Percentiles rank a stretch among this genome's conserved stretches.
phyloP scores from a whole-genome alignment of 2,797 vertebrate species.

The Coregonus suidteri region DNA sequence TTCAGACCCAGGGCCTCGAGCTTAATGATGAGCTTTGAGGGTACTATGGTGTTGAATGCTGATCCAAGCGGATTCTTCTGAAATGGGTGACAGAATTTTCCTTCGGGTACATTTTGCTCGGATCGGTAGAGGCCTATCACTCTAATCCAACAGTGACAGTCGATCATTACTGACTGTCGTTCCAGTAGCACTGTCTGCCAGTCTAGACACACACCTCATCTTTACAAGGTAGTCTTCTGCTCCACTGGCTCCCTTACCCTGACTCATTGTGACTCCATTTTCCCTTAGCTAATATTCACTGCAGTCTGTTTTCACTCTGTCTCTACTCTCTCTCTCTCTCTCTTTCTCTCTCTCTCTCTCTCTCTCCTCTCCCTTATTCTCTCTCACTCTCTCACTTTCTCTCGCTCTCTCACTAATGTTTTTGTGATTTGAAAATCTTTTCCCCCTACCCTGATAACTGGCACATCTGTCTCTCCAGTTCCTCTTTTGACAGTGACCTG shows the following conservation, averaged over 20 bases:
- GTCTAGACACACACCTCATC: neutral
- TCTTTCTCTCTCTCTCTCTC: neutral
- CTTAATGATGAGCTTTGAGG: no score
- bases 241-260: neutral
- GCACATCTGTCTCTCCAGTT: neutral
- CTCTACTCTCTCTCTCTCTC: neutral
- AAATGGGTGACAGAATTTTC: neutral
- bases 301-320: neutral
- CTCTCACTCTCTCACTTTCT: neutral
- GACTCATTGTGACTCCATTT: neutral
- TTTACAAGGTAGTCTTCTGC: conserved; percentile 1
- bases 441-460: neutral
- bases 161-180: neutral
- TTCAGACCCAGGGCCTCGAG: no score
- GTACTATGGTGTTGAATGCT: no score
- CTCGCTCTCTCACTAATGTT: neutral
- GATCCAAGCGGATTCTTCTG: neutral
- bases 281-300: neutral
- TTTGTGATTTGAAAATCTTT: no score
- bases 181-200: conserved; percentile 3
- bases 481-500: neutral
- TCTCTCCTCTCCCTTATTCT: neutral
- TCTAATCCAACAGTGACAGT: neutral
- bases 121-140: neutral
- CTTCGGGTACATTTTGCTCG: neutral